Conservation (phyloP, 35 echinoderm and acorn worm species). For the Amphiura filiformis region DNA sequence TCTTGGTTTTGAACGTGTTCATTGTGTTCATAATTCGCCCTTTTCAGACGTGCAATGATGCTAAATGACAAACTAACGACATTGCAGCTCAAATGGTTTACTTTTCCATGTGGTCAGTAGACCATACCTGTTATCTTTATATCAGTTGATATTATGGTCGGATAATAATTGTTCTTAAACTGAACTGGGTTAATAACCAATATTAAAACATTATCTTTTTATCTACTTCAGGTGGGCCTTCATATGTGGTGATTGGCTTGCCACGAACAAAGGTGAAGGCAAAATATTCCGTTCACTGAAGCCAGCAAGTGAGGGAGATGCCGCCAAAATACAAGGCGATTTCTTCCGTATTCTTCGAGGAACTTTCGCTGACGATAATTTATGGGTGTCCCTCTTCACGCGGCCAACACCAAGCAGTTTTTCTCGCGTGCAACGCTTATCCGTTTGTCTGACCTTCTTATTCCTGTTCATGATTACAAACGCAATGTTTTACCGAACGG, state of each 20-base stretch:
- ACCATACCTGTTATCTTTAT: no score
- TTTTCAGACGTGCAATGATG: background rate
- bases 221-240: slow-evolving; percentile 39
- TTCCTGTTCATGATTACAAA: slow-evolving; percentile 82
- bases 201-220: background rate
- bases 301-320: slow-evolving; percentile 40
- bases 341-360: slow-evolving; percentile 47
- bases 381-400: slow-evolving; percentile 82
- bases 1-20: no score
- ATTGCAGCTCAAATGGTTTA: no score
- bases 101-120: no score
- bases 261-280: slow-evolving; percentile 35
- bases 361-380: slow-evolving; percentile 74
- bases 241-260: slow-evolving; percentile 53
- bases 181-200: no score
- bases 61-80: no score
- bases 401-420: slow-evolving; percentile 64
- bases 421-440: slow-evolving; percentile 69
- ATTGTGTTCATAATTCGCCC: no score
- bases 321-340: background rate
- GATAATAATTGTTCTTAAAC: background rate
- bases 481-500: slow-evolving; percentile 79
- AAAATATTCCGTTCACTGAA: slow-evolving; percentile 14
- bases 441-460: slow-evolving; percentile 65
- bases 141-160: background rate